Evolutionary conservation across 2,797 vertebrate species (phyloP).

Genomic region (Tiaroga cobitis): DNA sequence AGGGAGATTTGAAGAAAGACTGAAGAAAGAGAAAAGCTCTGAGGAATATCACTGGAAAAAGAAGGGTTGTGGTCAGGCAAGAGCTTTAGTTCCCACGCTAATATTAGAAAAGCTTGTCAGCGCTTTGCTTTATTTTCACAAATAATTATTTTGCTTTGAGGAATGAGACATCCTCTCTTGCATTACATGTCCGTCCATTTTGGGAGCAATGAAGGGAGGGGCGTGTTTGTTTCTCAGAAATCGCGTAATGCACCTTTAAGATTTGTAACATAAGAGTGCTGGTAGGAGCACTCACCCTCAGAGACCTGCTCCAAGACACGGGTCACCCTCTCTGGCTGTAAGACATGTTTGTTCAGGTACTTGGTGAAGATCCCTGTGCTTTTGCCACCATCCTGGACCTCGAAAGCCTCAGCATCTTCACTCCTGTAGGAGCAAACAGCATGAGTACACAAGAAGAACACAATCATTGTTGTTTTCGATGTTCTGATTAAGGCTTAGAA

Average conservation of each 20-base stretch:
- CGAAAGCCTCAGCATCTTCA: slow-evolving; percentile 89
- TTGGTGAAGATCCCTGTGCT: slow-evolving; percentile 93
- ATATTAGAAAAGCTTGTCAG: no score
- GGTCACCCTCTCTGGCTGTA: slow-evolving; percentile 84
- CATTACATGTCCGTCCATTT: not conserved
- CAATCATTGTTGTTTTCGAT: not conserved
- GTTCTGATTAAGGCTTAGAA: not conserved
- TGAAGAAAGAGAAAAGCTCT: no score
- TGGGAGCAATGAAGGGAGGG: not conserved
- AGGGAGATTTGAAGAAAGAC: no score
- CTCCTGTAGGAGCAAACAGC: slow-evolving; percentile 70
- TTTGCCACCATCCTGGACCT: slow-evolving; percentile 86
- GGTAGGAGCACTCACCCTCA: slow-evolving; percentile 77
- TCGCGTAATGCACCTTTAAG: not conserved
- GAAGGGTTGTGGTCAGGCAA: no score
- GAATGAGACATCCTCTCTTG: not conserved
- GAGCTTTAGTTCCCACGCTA: no score
- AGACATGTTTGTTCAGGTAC: slow-evolving; percentile 88
- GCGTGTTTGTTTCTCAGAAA: not conserved
- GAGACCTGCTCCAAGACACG: slow-evolving; percentile 87
- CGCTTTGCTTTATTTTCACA: no score
- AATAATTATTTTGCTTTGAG: not conserved
- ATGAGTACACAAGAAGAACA: not conserved
- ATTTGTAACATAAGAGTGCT: not conserved
- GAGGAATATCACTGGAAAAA: no score